A percentile compares a stretch with the other conserved stretches of the same genome.
Conservation (phyloP, 1,140 invertebrate genomes). For the Tigriopus japonicus region DNA sequence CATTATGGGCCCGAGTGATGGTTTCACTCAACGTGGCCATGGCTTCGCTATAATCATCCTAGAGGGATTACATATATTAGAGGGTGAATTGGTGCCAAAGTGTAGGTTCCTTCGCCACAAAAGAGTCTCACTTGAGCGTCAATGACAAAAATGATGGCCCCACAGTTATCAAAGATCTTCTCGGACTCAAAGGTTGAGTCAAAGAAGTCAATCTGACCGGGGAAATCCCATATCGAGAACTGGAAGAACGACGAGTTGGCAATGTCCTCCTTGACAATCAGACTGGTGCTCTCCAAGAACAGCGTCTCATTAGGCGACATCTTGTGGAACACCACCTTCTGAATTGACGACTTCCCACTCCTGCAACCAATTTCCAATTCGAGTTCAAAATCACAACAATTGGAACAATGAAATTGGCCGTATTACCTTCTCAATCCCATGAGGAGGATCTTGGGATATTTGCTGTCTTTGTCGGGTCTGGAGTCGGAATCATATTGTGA, state of each 20-base stretch:
- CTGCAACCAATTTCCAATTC: conserved; percentile 33
- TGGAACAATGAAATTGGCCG: background rate
- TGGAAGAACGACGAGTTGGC: conserved; percentile 95
- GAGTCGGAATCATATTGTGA: too few relatives aligned
- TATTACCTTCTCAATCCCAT: conserved; percentile 78
- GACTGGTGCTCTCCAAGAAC: conserved; percentile 95
- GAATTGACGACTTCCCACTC: conserved; percentile 99
- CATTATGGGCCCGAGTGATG: conserved; percentile 83
- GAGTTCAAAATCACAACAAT: conserved; percentile 5
- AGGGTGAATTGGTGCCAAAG: conserved; percentile 10
- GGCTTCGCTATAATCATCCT: conserved; percentile 88
- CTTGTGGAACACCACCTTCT: conserved; percentile 99
- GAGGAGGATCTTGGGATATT: conserved; percentile 60
- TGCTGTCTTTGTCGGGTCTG: too few relatives aligned
- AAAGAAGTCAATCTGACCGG: conserved; percentile 94
- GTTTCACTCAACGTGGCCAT: conserved; percentile 75
- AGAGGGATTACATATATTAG: background rate
- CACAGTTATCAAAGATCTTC: conserved; percentile 81
- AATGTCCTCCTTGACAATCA: conserved; percentile 94
- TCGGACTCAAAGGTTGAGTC: conserved; percentile 89
- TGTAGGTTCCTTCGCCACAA: conserved; percentile 29
- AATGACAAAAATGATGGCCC: conserved; percentile 94
- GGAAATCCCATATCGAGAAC: conserved; percentile 99
- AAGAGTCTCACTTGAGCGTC: conserved; percentile 52
- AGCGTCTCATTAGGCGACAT: conserved; percentile 99